Evolutionary conservation across 2,888 invertebrate genomes (phyloP), one percentile per base, ranked within the genome.

Genomic region (Lucinisca nassula): DNA sequence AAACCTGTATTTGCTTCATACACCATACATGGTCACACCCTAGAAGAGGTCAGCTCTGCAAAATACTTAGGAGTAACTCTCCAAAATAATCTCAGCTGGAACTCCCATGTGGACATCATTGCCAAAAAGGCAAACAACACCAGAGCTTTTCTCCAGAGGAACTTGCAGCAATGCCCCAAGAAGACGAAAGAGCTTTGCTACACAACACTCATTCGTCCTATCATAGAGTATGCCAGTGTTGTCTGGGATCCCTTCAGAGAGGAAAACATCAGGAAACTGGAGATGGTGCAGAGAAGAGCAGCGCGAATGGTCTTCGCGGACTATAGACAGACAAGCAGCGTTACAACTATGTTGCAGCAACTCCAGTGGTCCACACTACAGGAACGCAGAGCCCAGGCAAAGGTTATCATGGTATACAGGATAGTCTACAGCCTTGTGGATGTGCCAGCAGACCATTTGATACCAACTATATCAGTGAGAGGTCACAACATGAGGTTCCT

Each of bases 221-320:
- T 75, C 4, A 1, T 75, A 14, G 81, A 75, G 45, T 75, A 75
- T 32, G 14, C 75, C 8, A 17, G 45, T 3, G 24, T 77, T 6
- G 37, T 82, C 49, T 82, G 76, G 76, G 77, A 82, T 72, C 82
- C 77, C 2, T 67, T 58, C 67, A 75, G 58, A 1, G 21, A 76
- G 8, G 37, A 45, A 4, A 82, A 82, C 45, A 0, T 55, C 30
- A 6, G 10, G 40, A 83, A 79, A 58, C 74, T 83, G 58, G 79
- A 83, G 61, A 83, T 72, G 55, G 73, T 78, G 30, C 72, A 82
- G 77, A 70, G 73, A 8, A 38, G 58, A 67, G 27, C 55, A 24
- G 79, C 79, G 10, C n/a, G 78, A 35, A n/a, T n/a, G n/a, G n/a
- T n/a, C n/a, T n/a, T 61, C 61, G 24, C 27, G 30, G 61, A 61